Conservation (phyloP, 1,140 invertebrate species). For the Caerostris extrusa region DNA sequence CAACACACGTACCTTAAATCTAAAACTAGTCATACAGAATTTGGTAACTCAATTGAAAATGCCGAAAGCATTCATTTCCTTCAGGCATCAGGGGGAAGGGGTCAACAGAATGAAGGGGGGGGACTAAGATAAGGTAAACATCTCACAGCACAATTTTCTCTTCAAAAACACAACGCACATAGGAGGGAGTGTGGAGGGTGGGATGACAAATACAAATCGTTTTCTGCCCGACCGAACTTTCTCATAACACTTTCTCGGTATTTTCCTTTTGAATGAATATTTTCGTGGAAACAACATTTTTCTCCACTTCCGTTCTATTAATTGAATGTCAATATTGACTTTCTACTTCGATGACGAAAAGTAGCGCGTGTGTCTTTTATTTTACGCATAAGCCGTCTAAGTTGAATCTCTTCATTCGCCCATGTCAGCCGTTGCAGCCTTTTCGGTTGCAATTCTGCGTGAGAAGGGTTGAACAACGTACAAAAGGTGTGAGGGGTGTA, state of each 20-base stretch:
- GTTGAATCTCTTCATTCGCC: background rate
- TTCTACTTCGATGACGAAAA: background rate
- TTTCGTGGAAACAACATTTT: slow-evolving; percentile 46
- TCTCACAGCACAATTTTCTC: background rate
- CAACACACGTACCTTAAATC: background rate
- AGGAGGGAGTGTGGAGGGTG: background rate
- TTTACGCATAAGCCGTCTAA: background rate
- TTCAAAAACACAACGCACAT: background rate
- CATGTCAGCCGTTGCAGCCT: background rate
- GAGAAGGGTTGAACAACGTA: no score
- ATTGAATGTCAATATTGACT: slow-evolving; percentile 50
- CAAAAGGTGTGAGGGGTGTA: no score
- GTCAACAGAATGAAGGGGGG: background rate
- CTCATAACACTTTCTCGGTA: slow-evolving; percentile 57
- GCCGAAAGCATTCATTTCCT: slow-evolving; percentile 12
- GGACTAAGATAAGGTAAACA: background rate
- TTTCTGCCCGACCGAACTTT: slow-evolving; percentile 35
- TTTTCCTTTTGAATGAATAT: slow-evolving; percentile 54
- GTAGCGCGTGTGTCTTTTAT: background rate
- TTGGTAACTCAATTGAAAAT: slow-evolving; percentile 22
- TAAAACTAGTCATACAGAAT: background rate
- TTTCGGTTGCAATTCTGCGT: background rate
- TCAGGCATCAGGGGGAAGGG: background rate
- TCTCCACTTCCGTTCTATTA: slow-evolving; percentile 2
- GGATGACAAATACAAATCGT: slow-evolving; percentile 3